Evolutionary conservation across 2,113 vertebrate genomes (phyloP).

Genomic region (Dunckerocampus dactyliophorus): DNA sequence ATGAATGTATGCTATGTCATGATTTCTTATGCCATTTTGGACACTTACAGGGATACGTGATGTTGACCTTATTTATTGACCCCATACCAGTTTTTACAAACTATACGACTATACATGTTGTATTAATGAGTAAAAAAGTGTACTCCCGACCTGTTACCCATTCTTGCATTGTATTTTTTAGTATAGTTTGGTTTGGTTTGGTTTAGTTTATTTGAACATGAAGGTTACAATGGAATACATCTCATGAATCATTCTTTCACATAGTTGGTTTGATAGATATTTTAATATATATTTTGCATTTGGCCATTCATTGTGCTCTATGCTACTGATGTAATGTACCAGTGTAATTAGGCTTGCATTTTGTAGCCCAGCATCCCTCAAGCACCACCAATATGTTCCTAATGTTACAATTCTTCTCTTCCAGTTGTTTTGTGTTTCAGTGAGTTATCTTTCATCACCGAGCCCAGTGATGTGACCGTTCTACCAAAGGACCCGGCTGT

Average conservation of each 20-base stretch:
- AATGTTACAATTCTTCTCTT: conserved; percentile 8
- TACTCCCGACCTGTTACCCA: neutral
- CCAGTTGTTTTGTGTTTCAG: conserved; percentile 84
- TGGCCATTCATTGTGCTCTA: too few species aligned
- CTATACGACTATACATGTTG: too few species aligned
- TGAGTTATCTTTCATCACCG: conserved; percentile 88
- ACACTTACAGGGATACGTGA: neutral
- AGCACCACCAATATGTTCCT: conserved; percentile 3
- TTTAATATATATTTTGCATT: too few species aligned
- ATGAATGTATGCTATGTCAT: neutral
- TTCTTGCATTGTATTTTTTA: neutral
- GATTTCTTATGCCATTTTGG: neutral
- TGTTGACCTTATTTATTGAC: too few species aligned
- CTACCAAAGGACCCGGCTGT: conserved; percentile 76
- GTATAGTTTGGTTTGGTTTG: too few species aligned
- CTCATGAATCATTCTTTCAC: too few species aligned
- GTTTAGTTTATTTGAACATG: too few species aligned
- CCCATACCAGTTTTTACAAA: too few species aligned
- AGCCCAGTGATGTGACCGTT: conserved; percentile 82
- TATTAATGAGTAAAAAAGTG: too few species aligned
- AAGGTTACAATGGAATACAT: too few species aligned
- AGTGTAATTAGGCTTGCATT: neutral
- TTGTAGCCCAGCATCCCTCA: too few species aligned
- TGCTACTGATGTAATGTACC: too few species aligned
- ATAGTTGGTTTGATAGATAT: neutral